Conservation (phyloP, 1,140 invertebrate genomes). For the Conus betulinus region DNA sequence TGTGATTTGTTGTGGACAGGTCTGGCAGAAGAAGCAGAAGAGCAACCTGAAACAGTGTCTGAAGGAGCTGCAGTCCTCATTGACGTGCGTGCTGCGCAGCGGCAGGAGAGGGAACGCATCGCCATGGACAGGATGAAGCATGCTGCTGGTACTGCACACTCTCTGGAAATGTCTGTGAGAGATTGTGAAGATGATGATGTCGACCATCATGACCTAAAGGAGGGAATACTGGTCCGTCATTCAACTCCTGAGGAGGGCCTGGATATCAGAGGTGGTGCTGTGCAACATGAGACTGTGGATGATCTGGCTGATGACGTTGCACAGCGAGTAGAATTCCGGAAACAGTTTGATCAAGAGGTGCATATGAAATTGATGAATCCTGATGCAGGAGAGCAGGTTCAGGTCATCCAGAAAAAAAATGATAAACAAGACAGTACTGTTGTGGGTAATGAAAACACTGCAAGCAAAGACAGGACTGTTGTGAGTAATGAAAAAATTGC, state of each 20-base stretch:
- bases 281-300: background rate
- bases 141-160: background rate
- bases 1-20: constrained; percentile 1
- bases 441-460: background rate
- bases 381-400: no score
- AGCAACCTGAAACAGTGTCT: constrained; percentile 30
- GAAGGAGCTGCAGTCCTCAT: constrained; percentile 20
- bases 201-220: background rate
- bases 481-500: background rate
- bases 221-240: background rate
- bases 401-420: background rate
- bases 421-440: background rate
- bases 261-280: background rate
- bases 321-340: constrained; percentile 5
- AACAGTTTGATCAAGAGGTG: background rate
- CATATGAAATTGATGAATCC: no score
- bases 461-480: background rate
- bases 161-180: no score
- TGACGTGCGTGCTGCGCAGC: constrained; percentile 6
- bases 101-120: constrained; percentile 1
- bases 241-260: background rate
- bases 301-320: background rate
- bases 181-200: no score
- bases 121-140: constrained; percentile 24
- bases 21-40: constrained; percentile 15